Percentiles rank a stretch among this genome's conserved stretches.
Evolutionary conservation across 2,797 vertebrate genomes (phyloP).

Genomic region (Pristis pectinata): DNA sequence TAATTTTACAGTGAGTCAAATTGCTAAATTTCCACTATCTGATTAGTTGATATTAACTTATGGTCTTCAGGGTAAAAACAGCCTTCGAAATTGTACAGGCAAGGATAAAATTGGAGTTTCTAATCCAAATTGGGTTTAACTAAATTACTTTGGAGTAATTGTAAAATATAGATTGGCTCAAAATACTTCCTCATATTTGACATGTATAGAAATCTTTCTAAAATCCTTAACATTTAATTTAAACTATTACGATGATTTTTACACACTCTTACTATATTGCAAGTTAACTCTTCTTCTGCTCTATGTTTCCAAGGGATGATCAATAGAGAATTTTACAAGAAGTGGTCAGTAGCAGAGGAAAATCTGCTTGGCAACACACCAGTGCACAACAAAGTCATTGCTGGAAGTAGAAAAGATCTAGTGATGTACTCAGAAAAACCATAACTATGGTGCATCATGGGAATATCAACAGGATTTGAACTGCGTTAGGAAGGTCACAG

Average conservation of each 20-base stretch:
- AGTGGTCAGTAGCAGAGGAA: neutral
- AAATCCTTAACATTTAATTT: neutral
- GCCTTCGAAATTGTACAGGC: neutral
- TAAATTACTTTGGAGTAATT: neutral
- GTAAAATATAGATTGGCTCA: neutral
- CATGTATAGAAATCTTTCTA: neutral
- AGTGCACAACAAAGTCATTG: neutral
- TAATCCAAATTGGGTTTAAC: neutral
- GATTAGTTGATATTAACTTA: neutral
- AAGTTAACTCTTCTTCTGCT: neutral
- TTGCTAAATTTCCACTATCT: neutral
- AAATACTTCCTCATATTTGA: neutral
- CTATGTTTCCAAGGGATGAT: neutral
- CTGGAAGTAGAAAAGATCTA: neutral
- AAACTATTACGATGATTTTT: neutral
- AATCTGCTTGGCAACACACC: neutral
- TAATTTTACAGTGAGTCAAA: neutral
- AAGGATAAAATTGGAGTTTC: neutral
- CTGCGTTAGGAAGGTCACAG: neutral
- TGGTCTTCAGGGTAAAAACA: neutral
- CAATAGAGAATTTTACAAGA: neutral
- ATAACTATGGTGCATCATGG: neutral
- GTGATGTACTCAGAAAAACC: neutral
- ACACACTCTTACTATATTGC: neutral
- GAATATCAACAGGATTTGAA: neutral